A percentile compares a stretch with the other conserved stretches of the same genome.
Evolutionary conservation across 2,888 invertebrate genomes (phyloP).

Genomic region (Eupithecia abbreviata): DNA sequence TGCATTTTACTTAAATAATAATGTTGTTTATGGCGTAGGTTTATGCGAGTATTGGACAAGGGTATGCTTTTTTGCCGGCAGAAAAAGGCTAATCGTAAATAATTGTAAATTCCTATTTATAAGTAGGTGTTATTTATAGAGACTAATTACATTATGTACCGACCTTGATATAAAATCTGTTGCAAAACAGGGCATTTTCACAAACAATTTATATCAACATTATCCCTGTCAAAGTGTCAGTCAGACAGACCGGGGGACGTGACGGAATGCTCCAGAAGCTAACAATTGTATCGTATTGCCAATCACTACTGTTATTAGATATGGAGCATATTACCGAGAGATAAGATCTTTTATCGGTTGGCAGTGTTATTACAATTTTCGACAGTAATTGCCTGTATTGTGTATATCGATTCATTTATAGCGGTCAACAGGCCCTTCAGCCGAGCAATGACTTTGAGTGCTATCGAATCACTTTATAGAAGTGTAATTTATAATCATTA

Average conservation of each 20-base stretch:
- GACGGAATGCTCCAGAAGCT: slow-evolving; percentile 42
- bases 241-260: slow-evolving; percentile 30
- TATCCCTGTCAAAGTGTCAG: slow-evolving; percentile 28
- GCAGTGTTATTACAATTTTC: slow-evolving; percentile 36
- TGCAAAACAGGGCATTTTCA: slow-evolving; percentile 6
- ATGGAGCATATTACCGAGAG: slow-evolving; percentile 10
- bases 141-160: not conserved
- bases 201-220: slow-evolving; percentile 18
- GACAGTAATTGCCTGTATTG: slow-evolving; percentile 61
- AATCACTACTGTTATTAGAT: slow-evolving; percentile 30
- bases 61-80: not conserved
- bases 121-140: not conserved
- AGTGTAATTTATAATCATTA: slow-evolving; percentile 40
- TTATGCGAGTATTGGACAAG: not conserved
- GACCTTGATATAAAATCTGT: not conserved
- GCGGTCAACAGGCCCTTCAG: slow-evolving; percentile 44
- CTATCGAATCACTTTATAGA: slow-evolving; percentile 37
- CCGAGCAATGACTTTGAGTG: slow-evolving; percentile 39
- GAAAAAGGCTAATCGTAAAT: too few species aligned
- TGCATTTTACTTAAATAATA: not conserved
- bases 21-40: not conserved
- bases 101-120: not conserved
- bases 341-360: slow-evolving; percentile 24
- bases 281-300: slow-evolving; percentile 36
- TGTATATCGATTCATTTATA: slow-evolving; percentile 51